Evolutionary conservation across 2,888 invertebrate genomes (phyloP), one percentile per base, ranked within the genome.

Genomic region (Ephialtes manifestator): DNA sequence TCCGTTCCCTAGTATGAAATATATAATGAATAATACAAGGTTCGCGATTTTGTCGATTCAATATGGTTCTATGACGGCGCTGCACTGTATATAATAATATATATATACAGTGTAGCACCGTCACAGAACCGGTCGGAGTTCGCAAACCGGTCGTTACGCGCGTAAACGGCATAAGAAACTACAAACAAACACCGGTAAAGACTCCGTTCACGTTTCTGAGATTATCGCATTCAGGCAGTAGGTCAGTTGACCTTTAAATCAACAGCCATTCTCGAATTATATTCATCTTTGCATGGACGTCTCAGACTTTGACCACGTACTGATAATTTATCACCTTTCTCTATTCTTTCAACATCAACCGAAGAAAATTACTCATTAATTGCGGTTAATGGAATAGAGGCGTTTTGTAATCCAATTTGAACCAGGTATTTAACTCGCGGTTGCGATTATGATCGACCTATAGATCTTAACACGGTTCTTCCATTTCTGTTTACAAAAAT

Each of bases 81-180:
- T 24, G 24, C 24, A 24, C 24, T 24, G 1, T 24, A 24, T 24
- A 24, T 24, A 24, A 24, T 24, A 35, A 8, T 0, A 7, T 2
- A 4, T 4, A 35, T 35, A 35, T 4, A 35, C 35, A 43, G 43
- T 4, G 20, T 4, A 20, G n/a, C 43, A 43, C 8, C 24, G 60
- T 15, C 4, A 20, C 55, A 72, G 31, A 75, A 63, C 65, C 51
- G 65, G 65, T 51, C 39, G 20, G 46, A 58, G 28, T 18, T 20
- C 28, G 65, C 75, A 65, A 76, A 76, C 75, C 75, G 65, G 75
- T 65, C 65, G 65, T 76, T 51, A 24, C 20, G 75, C 63, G 48
- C 53, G 1, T 51, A 48, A 65, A n/a, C 18, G 51, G 60, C 20
- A 35, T 67, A 18, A n/a, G 67, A 0, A 28, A 28, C 68, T 48